These are phyloP conservation scores for Hydra vulgaris DNA, from an alignment of 30 jellyfish, hydroid and myxozoan genomes.

Conservation along the genomic window DNA sequence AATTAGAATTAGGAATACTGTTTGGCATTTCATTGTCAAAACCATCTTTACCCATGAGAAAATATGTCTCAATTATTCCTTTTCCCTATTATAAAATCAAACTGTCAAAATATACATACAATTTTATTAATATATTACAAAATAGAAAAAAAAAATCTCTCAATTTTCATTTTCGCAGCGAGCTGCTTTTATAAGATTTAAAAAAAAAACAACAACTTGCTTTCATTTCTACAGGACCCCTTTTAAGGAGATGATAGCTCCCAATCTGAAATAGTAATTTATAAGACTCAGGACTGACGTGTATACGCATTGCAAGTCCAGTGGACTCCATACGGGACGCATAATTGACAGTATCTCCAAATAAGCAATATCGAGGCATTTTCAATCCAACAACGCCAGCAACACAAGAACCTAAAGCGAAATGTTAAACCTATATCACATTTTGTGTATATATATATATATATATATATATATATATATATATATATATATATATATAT, in stretches of 20 bases:
- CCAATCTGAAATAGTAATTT: constrained; percentile 59
- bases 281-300: constrained; percentile 86
- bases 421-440: too few species aligned
- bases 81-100: constrained; percentile 19
- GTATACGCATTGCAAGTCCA: constrained; percentile 87
- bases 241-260: constrained; percentile 52
- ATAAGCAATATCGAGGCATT: constrained; percentile 93
- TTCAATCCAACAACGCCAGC: constrained; percentile 95
- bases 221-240: constrained; percentile 91
- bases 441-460: too few species aligned
- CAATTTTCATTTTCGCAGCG: too few species aligned
- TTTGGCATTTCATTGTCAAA: constrained; percentile 33
- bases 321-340: constrained; percentile 97
- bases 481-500: too few species aligned
- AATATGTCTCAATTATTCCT: constrained; percentile 32
- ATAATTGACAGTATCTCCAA: constrained; percentile 89
- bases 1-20: constrained; percentile 40
- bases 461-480: too few species aligned
- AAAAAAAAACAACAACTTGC: constrained; percentile 37
- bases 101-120: background rate
- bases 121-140: too few species aligned
- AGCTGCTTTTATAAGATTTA: too few species aligned
- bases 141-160: too few species aligned
- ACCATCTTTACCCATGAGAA: constrained; percentile 40
- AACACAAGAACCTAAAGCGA: constrained; percentile 78